These are phyloP conservation scores for Calliphora vicina DNA, from an alignment of 1,140 invertebrate species.

Conservation along the genomic window DNA sequence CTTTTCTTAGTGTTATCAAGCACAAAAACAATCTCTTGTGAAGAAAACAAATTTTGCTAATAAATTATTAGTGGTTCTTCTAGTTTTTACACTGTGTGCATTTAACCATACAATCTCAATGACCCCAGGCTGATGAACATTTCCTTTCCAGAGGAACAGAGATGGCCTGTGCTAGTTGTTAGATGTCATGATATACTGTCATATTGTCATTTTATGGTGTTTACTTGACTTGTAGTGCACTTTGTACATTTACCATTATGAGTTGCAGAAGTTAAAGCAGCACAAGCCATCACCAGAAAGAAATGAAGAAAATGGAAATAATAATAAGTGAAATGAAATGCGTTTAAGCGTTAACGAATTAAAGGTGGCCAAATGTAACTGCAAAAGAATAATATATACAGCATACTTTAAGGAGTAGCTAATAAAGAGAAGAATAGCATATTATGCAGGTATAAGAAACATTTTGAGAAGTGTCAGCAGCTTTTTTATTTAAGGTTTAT, in stretches of 20 bases:
- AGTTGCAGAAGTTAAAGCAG: background rate
- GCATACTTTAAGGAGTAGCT: background rate
- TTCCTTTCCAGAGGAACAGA: background rate
- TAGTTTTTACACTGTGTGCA: too few relatives aligned
- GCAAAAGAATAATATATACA: background rate
- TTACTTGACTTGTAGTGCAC: slow-evolving; percentile 31
- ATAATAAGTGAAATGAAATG: slow-evolving; percentile 15
- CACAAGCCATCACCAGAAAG: too few relatives aligned
- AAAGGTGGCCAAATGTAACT: background rate
- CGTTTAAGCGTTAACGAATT: slow-evolving; percentile 13
- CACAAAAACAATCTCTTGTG: too few relatives aligned
- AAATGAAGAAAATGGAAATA: background rate
- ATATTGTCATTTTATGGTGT: slow-evolving; percentile 32
- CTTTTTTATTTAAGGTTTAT: background rate
- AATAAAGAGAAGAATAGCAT: too few relatives aligned
- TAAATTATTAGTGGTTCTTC: background rate
- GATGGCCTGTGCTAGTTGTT: background rate
- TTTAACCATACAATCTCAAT: background rate
- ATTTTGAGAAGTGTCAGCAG: too few relatives aligned
- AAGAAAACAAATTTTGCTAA: background rate
- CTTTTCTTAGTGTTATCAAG: too few relatives aligned
- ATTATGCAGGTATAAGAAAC: too few relatives aligned
- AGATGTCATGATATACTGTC: slow-evolving; percentile 10
- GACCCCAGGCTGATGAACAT: background rate
- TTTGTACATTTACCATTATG: background rate